Evolutionary conservation across 2,797 vertebrate species (phyloP).

Genomic region (Acanthiza pusilla): DNA sequence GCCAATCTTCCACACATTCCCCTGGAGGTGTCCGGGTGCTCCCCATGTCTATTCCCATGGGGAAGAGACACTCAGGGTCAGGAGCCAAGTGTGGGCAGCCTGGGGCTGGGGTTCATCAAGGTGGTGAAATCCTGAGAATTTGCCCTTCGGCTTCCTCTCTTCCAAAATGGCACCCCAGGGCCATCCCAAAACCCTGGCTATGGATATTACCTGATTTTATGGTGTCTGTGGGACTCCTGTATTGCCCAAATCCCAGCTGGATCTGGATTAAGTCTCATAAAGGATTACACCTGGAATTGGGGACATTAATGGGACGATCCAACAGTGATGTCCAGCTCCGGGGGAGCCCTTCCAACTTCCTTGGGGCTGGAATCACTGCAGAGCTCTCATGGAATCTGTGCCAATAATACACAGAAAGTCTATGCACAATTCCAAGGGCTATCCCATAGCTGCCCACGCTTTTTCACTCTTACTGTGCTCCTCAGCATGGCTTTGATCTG

Average conservation of each 20-base stretch:
- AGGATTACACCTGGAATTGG: rapidly evolving
- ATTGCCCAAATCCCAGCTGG: not conserved
- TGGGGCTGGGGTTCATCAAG: not conserved
- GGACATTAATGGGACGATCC: not conserved
- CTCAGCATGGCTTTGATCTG: rapidly evolving
- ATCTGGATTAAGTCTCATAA: not conserved
- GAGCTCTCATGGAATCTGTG: not conserved
- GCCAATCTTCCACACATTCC: not conserved
- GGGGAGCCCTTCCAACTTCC: not conserved
- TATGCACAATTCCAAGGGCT: not conserved
- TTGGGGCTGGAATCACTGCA: not conserved
- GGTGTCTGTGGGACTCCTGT: not conserved
- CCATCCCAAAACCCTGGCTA: not conserved
- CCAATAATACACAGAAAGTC: not conserved
- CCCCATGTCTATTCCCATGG: rapidly evolving
- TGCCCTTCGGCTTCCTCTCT: not conserved
- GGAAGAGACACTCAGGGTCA: not conserved
- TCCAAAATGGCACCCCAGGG: not conserved
- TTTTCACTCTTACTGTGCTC: not conserved
- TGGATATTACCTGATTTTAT: not conserved
- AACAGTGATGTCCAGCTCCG: not conserved
- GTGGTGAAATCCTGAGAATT: not conserved
- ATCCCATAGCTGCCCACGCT: not conserved
- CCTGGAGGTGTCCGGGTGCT: not conserved
- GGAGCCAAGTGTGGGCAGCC: rapidly evolving